phyloP scores from a whole-genome alignment of 1,140 invertebrate species.

The Camponotus pennsylvanicus region DNA sequence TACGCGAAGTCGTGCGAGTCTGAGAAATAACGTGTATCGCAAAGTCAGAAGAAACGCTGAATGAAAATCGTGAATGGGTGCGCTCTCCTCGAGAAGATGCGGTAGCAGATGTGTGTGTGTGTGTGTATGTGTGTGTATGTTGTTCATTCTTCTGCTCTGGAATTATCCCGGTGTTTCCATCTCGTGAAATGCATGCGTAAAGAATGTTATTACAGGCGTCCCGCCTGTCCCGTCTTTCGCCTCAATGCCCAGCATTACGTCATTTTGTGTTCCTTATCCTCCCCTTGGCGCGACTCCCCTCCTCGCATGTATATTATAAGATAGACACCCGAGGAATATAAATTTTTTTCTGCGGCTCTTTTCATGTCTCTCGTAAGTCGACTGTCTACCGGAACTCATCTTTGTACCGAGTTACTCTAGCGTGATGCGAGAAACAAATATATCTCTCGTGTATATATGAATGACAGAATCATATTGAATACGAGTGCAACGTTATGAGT shows the following conservation, averaged over 20 bases:
- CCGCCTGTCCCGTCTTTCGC: constrained; percentile 45
- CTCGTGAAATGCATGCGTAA: constrained; percentile 43
- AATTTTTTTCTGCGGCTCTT: neutral
- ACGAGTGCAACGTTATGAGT: neutral
- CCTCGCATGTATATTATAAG: neutral
- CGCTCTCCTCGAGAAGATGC: constrained; percentile 3
- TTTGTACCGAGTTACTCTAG: neutral
- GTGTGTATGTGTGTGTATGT: too few relatives aligned
- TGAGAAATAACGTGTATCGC: neutral
- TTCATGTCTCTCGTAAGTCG: neutral
- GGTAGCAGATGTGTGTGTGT: constrained; percentile 11
- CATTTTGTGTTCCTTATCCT: constrained; percentile 33
- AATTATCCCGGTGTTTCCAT: constrained; percentile 58
- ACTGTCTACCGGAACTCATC: constrained; percentile 4
- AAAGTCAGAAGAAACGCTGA: constrained; percentile 56
- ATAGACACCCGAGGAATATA: neutral
- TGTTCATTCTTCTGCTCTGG: constrained; percentile 47
- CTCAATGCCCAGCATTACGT: constrained; percentile 21
- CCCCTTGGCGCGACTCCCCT: neutral
- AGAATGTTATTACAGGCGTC: constrained; percentile 59
- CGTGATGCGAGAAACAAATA: constrained; percentile 16
- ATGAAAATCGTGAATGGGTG: constrained; percentile 66
- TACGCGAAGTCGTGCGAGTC: constrained; percentile 1
- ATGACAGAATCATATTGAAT: neutral
- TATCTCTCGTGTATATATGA: neutral